A percentile compares a stretch with the other conserved stretches of the same genome.
Evolutionary conservation across 2,113 vertebrate species (phyloP).

Genomic region (Capra hircus): DNA sequence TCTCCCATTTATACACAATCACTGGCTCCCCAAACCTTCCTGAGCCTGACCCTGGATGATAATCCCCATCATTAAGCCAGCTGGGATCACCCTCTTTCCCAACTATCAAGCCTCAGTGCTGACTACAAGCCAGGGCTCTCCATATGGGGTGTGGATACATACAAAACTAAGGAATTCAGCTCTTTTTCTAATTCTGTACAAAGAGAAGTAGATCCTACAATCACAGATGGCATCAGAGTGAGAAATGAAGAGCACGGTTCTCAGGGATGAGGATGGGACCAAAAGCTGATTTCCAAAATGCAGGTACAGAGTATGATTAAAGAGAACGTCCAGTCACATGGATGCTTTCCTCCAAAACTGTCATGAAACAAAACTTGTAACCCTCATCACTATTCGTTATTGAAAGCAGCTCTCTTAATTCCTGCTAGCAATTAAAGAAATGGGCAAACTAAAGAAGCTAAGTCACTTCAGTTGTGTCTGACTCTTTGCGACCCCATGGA

Average conservation of each 20-base stretch:
- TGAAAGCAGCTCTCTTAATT: neutral
- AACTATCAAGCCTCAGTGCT: neutral
- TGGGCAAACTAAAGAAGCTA: neutral
- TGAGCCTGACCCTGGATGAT: neutral
- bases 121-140: neutral
- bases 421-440: neutral
- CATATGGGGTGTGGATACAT: accelerated
- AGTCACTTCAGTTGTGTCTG: neutral
- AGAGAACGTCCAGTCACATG: neutral
- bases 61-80: neutral
- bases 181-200: neutral
- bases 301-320: neutral
- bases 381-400: neutral
- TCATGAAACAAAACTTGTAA: neutral
- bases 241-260: neutral
- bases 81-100: neutral
- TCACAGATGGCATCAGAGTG: neutral
- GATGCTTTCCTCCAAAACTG: neutral
- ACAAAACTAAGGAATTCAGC: neutral
- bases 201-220: neutral
- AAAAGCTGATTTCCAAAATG: neutral
- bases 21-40: neutral
- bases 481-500: neutral
- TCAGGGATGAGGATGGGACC: no score
- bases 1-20: neutral